A percentile compares a stretch with the other conserved stretches of the same genome.
phyloP scores from a whole-genome alignment of 2,888 invertebrate genomes.

The Galeopsomyia nigrocyanea region DNA sequence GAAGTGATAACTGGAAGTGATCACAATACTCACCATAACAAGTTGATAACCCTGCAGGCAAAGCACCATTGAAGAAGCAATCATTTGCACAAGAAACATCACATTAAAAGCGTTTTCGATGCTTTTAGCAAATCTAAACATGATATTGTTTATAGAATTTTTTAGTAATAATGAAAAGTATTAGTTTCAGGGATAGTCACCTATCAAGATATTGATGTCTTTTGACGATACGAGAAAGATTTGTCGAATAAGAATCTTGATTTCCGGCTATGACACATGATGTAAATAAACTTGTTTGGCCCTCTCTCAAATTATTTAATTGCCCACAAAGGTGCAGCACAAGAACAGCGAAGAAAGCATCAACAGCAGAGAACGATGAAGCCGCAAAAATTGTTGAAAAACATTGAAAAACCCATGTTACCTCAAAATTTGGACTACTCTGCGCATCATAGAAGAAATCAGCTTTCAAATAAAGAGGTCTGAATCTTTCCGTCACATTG shows the following conservation, averaged over 20 bases:
- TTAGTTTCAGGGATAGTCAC: constrained; percentile 36
- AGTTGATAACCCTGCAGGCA: constrained; percentile 54
- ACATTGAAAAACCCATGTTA: constrained; percentile 35
- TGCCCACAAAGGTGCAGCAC: constrained; percentile 45
- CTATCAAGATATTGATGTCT: constrained; percentile 49
- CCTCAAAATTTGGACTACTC: constrained; percentile 30
- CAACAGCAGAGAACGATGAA: constrained; percentile 35
- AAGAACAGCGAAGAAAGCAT: constrained; percentile 43
- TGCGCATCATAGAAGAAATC: constrained; percentile 23
- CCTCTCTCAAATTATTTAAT: constrained; percentile 38
- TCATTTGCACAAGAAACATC: constrained; percentile 50
- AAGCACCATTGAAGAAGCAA: constrained; percentile 47
- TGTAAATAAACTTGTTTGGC: not conserved
- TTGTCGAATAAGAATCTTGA: not conserved
- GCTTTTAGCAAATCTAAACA: constrained; percentile 44
- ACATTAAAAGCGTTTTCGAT: constrained; percentile 52
- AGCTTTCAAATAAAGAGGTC: constrained; percentile 23
- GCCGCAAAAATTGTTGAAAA: constrained; percentile 31
- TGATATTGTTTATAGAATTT: not conserved
- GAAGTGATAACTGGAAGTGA: constrained; percentile 30
- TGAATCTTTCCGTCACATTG: constrained; percentile 10
- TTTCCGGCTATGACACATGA: not conserved
- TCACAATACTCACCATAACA: constrained; percentile 49
- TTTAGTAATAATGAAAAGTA: too few relatives aligned
- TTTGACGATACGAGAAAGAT: constrained; percentile 39